Percentiles rank a stretch among this genome's conserved stretches.
These are phyloP conservation scores for Hylaeus anthracinus DNA, from an alignment of 1,140 invertebrate genomes.

Conservation along the genomic window DNA sequence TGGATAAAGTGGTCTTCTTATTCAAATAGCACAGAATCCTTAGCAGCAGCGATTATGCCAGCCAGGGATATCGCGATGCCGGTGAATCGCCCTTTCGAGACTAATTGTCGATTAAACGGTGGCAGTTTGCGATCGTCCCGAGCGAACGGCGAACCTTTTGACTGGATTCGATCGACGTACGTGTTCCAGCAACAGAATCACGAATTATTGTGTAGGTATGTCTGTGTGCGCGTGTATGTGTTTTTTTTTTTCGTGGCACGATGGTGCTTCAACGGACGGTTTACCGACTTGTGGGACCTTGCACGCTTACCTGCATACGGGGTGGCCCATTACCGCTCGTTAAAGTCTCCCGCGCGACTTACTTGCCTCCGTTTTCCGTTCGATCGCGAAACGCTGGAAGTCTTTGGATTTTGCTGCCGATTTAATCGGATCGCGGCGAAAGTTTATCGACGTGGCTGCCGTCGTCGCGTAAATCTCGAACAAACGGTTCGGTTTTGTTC, in stretches of 20 bases:
- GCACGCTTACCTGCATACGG: conserved; percentile 59
- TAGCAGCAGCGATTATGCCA: conserved; percentile 15
- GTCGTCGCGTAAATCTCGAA: background rate
- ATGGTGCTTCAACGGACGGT: conserved; percentile 51
- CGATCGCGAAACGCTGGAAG: background rate
- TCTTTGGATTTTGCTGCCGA: background rate
- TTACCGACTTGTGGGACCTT: conserved; percentile 42
- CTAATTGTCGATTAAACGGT: conserved; percentile 49
- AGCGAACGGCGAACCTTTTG: conserved; percentile 10
- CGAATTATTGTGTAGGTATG: conserved; percentile 43
- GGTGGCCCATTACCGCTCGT: conserved; percentile 57
- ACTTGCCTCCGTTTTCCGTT: conserved; percentile 26
- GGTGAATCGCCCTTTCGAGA: conserved; percentile 22
- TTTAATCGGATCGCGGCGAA: background rate
- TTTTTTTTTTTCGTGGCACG: conserved; percentile 2
- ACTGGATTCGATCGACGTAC: conserved; percentile 31
- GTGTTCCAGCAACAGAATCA: conserved; percentile 53
- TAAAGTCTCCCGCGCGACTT: conserved; percentile 45
- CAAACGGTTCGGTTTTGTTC: too few species aligned
- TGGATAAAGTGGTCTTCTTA: too few species aligned
- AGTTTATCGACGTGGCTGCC: background rate
- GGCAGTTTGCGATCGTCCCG: conserved; percentile 12
- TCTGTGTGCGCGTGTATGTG: background rate
- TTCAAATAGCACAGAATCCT: too few species aligned
- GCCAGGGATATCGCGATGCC: background rate